Evolutionary conservation across 2,888 invertebrate species (phyloP).

Genomic region (Sarcophaga variegata): DNA sequence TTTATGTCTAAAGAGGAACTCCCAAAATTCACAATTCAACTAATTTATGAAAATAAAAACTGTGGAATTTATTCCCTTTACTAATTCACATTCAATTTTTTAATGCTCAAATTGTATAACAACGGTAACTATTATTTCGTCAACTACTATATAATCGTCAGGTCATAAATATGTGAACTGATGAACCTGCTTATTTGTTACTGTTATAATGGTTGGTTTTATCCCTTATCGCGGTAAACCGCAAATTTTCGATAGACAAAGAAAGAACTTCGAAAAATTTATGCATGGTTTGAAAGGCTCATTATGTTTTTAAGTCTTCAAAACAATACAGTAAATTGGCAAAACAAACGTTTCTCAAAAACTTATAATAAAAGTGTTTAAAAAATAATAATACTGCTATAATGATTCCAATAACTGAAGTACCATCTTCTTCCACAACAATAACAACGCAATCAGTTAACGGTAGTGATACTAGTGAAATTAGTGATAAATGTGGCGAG

Average conservation of each 20-base stretch:
- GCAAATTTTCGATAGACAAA: not conserved
- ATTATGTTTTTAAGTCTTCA: not conserved
- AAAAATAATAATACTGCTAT: not conserved
- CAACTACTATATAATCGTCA: too few species aligned
- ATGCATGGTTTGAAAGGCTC: not conserved
- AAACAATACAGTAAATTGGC: not conserved
- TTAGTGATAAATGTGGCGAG: conserved; percentile 51
- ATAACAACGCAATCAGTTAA: conserved; percentile 17
- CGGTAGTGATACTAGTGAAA: conserved; percentile 46
- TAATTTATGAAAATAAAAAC: too few species aligned
- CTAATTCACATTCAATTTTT: too few species aligned
- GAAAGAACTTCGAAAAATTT: not conserved
- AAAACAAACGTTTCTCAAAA: not conserved
- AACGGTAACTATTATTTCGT: too few species aligned
- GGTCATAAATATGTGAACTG: not conserved
- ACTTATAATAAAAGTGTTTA: not conserved
- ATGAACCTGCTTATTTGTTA: not conserved
- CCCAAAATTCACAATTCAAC: too few species aligned
- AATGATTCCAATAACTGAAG: conserved; percentile 19
- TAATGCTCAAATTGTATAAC: too few species aligned
- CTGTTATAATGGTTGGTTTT: not conserved
- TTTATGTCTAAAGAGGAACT: too few species aligned
- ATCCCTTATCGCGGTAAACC: not conserved
- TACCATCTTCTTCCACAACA: not conserved
- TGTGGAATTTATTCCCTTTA: too few species aligned